Conservation (phyloP, 2,888 invertebrate species). For the Tanytarsus gracilentus region DNA sequence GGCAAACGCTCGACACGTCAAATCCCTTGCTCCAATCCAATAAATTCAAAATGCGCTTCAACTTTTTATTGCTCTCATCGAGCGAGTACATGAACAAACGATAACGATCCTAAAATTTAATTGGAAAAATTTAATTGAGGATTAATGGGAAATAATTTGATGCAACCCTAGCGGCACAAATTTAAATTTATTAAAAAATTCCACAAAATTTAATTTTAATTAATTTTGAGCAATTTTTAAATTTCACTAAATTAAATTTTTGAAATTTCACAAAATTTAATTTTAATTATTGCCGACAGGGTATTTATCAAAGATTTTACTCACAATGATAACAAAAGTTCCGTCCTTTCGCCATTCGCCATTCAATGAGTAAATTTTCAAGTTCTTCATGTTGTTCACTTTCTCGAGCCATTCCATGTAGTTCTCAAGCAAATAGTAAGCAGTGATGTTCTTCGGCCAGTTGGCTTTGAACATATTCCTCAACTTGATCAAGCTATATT, state of each 20-base stretch:
- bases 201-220: no score
- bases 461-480: slow-evolving; percentile 33
- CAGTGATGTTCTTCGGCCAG: slow-evolving; percentile 30
- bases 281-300: no score
- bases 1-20: slow-evolving; percentile 25
- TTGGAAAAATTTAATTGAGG: neutral
- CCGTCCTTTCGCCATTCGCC: slow-evolving; percentile 28
- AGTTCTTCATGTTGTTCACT: slow-evolving; percentile 23
- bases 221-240: no score
- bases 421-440: slow-evolving; percentile 33
- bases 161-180: neutral
- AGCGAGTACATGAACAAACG: slow-evolving; percentile 25
- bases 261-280: no score
- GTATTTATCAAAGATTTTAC: no score
- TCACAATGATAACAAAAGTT: slow-evolving; percentile 29
- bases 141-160: neutral
- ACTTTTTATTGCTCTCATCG: slow-evolving; percentile 25
- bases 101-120: slow-evolving; percentile 19
- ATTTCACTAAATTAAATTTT: no score
- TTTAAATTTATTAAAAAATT: no score
- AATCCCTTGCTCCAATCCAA: slow-evolving; percentile 29
- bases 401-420: slow-evolving; percentile 29
- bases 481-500: slow-evolving; percentile 30
- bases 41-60: slow-evolving; percentile 23
- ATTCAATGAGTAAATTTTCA: slow-evolving; percentile 31